Conservation (phyloP, 2,797 vertebrate species). For the Scarus forsteni region DNA sequence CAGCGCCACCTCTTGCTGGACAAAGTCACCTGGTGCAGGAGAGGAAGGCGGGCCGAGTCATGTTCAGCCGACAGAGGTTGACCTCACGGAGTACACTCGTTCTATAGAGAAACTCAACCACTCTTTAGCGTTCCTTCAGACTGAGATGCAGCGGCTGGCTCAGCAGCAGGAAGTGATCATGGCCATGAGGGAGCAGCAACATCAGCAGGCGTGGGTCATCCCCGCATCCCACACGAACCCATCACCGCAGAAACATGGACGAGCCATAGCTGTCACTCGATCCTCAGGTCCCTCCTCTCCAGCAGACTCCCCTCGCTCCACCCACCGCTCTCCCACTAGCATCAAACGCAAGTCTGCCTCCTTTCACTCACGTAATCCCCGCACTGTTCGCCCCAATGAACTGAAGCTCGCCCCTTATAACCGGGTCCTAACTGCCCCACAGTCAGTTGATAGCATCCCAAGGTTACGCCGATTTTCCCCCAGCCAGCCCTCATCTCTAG, state of each 20-base stretch:
- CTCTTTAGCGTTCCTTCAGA: constrained; percentile 93
- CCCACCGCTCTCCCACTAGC: constrained; percentile 91
- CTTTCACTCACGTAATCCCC: constrained; percentile 90
- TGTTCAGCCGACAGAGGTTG: constrained; percentile 84
- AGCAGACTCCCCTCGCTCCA: constrained; percentile 88
- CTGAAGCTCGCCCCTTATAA: constrained; percentile 94
- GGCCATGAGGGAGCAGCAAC: constrained; percentile 94
- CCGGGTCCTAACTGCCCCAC: constrained; percentile 93
- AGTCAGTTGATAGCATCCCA: constrained; percentile 97
- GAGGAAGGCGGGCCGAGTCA: constrained; percentile 67
- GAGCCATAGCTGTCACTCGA: constrained; percentile 75
- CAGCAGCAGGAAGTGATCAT: constrained; percentile 98
- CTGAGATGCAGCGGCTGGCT: constrained; percentile 96
- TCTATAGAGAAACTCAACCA: constrained; percentile 97
- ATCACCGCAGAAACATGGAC: constrained; percentile 89
- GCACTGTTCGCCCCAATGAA: constrained; percentile 92
- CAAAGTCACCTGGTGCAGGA: constrained; percentile 84
- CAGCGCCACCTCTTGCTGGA: constrained; percentile 77
- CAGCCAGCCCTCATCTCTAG: constrained; percentile 92
- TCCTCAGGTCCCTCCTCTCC: constrained; percentile 90
- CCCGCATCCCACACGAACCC: constrained; percentile 89
- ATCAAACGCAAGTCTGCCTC: constrained; percentile 91
- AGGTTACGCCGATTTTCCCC: constrained; percentile 94
- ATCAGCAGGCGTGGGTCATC: constrained; percentile 92
- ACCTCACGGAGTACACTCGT: constrained; percentile 93